phyloP scores from a whole-genome alignment of 2,113 vertebrate species.

The Cranoglanis bouderius region DNA sequence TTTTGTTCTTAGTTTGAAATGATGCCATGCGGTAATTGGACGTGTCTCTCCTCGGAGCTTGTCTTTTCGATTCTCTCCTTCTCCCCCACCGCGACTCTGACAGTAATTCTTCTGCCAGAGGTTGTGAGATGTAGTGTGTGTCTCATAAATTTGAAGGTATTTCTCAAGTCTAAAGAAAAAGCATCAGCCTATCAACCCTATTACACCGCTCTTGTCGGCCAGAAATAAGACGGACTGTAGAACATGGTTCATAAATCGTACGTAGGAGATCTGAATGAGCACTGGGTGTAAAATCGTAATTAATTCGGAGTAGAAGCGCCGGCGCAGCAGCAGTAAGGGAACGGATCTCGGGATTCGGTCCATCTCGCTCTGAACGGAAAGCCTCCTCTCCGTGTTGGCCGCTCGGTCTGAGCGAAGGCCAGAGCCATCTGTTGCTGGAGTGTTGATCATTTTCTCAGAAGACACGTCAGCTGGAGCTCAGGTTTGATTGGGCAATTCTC shows the following conservation, averaged over 20 bases:
- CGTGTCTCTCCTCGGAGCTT: not conserved
- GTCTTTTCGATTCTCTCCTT: not conserved
- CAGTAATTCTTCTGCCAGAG: not conserved
- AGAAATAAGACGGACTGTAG: not conserved
- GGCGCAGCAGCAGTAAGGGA: constrained; percentile 6
- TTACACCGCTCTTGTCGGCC: not conserved
- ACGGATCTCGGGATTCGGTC: constrained; percentile 20
- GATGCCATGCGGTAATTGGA: constrained; percentile 8
- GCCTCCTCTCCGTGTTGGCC: constrained; percentile 37
- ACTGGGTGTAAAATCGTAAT: not conserved
- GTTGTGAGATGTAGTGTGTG: not conserved
- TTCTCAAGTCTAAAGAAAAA: not conserved
- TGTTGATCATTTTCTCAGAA: constrained; percentile 50
- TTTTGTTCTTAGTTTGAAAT: not conserved
- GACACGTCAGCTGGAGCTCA: constrained; percentile 51
- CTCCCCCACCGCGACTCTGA: not conserved
- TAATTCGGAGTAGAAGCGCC: not conserved
- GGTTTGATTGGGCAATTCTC: constrained; percentile 52
- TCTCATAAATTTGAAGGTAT: constrained; percentile 14
- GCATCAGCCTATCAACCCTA: not conserved
- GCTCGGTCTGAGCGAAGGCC: constrained; percentile 34
- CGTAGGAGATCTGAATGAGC: not conserved
- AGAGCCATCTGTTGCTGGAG: constrained; percentile 56
- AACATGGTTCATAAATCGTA: constrained; percentile 5
- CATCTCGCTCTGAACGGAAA: constrained; percentile 7